Evolutionary conservation across 2,113 vertebrate species (phyloP).

Genomic region (Gavialis gangeticus): DNA sequence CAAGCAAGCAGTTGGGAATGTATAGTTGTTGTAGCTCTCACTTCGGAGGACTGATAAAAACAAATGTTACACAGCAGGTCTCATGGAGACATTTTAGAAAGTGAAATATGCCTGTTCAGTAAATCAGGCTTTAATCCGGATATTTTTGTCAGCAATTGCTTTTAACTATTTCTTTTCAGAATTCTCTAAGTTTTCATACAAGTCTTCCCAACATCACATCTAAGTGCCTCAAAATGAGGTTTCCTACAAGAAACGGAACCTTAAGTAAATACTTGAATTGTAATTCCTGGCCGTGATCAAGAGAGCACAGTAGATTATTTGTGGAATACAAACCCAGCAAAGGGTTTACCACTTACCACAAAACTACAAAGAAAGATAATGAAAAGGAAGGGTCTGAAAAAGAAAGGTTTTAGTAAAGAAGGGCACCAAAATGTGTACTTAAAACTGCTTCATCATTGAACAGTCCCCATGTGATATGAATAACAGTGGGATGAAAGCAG

Average conservation of each 20-base stretch:
- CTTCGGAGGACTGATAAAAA: neutral
- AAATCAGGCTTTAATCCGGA: neutral
- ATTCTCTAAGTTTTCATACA: neutral
- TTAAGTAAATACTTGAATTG: fast-evolving
- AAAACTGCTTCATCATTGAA: neutral
- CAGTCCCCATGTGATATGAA: fast-evolving
- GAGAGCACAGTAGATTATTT: fast-evolving
- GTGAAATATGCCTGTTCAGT: neutral
- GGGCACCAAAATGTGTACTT: neutral
- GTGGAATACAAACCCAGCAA: neutral
- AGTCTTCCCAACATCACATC: fast-evolving
- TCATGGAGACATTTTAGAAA: neutral
- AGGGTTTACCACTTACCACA: neutral
- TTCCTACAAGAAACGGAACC: no score
- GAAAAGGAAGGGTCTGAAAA: neutral
- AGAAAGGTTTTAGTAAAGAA: neutral
- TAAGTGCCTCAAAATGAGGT: fast-evolving
- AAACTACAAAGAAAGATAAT: neutral
- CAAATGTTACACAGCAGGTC: neutral
- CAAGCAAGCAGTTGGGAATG: neutral
- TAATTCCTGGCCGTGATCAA: neutral
- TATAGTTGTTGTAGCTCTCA: neutral
- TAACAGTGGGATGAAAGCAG: neutral
- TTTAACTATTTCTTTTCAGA: fast-evolving
- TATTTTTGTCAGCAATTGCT: fast-evolving